These are phyloP conservation scores for Rotaria sp. DNA, from an alignment of 2,888 invertebrate genomes.

Conservation along the genomic window DNA sequence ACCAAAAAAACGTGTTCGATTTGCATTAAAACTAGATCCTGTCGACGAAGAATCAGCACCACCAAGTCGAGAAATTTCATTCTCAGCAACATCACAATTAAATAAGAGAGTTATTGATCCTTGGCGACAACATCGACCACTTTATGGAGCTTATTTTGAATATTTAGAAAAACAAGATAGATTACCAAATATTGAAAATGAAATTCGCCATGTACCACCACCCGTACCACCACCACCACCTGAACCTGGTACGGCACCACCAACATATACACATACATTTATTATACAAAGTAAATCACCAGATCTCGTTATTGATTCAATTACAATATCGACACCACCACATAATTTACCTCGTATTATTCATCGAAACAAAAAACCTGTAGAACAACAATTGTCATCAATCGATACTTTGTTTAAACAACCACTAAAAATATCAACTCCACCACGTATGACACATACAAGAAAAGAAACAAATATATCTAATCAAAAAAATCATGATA, in stretches of 20 bases:
- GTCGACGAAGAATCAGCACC: not conserved
- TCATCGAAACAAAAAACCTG: not conserved
- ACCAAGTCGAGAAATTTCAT: not conserved
- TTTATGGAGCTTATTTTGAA: not conserved
- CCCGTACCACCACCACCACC: not conserved
- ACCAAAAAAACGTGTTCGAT: not conserved
- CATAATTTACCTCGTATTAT: not conserved
- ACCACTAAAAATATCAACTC: not conserved
- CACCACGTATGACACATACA: not conserved
- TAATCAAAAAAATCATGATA: not conserved
- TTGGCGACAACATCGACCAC: not conserved
- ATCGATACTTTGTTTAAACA: not conserved
- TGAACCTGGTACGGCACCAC: not conserved
- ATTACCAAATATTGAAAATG: not conserved
- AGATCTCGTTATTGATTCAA: not conserved
- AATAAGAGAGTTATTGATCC: not conserved
- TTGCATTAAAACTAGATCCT: not conserved
- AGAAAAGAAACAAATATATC: not conserved
- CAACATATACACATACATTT: not conserved
- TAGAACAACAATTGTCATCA: not conserved
- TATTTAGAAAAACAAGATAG: not conserved
- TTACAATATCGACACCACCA: not conserved
- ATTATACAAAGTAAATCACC: not conserved
- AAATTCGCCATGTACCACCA: not conserved
- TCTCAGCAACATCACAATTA: not conserved